Conservation (phyloP, 2,797 vertebrate species). For the Pseudochaenichthys georgianus region DNA sequence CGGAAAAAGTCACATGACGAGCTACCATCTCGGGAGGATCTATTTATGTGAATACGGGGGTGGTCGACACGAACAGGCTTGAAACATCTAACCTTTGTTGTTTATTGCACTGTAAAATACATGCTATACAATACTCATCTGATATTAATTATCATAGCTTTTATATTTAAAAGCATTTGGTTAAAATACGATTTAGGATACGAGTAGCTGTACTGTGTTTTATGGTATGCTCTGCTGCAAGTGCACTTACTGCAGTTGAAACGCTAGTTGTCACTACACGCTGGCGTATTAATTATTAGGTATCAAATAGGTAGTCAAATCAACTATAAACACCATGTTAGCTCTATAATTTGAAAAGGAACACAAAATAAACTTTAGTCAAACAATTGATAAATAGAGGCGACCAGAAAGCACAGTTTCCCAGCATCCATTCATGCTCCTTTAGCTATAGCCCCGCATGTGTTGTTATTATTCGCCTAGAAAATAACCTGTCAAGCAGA, state of each 20-base stretch:
- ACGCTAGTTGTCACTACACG: slow-evolving; percentile 47
- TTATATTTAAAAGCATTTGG: rapidly evolving
- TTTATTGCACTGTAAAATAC: not conserved
- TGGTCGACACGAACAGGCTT: slow-evolving; percentile 1
- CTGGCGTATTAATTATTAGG: slow-evolving; percentile 52
- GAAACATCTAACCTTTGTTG: rapidly evolving
- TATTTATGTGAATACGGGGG: slow-evolving; percentile 66
- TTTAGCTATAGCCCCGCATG: not conserved
- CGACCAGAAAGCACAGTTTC: not conserved
- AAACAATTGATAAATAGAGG: rapidly evolving
- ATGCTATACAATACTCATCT: rapidly evolving
- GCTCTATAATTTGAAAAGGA: not conserved
- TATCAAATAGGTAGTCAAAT: slow-evolving; percentile 21
- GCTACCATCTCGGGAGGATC: slow-evolving; percentile 56
- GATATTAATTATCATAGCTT: rapidly evolving
- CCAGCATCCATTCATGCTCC: not conserved
- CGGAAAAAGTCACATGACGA: slow-evolving; percentile 86
- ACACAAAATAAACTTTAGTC: not conserved
- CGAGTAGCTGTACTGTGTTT: not conserved
- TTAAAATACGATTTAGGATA: rapidly evolving
- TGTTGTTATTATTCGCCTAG: not conserved
- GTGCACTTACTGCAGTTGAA: slow-evolving; percentile 75
- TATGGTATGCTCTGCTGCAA: slow-evolving; percentile 82
- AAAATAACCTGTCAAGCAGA: not conserved
- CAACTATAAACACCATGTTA: not conserved